Evolutionary conservation across 2,113 vertebrate species (phyloP), one percentile per base, ranked within the genome.

Genomic region (Hypanus sabinus): DNA sequence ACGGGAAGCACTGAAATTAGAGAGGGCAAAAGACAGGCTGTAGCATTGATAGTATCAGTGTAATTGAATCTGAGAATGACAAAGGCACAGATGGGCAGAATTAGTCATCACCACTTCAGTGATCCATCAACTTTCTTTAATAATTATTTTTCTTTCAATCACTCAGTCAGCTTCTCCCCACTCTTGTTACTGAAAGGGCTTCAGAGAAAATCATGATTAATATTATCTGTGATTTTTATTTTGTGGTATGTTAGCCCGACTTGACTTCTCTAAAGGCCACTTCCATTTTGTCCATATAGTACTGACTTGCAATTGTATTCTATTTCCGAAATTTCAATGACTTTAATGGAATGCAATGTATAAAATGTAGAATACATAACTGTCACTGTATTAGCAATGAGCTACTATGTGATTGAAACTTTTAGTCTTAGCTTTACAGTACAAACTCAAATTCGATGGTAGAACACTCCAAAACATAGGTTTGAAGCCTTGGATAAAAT

Each of bases 21-120:
- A 62, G 30, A 90, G 16, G 6, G 60, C 38, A 30, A 65, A 65
- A 8, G n/a, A 65, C 27, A 62, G 16, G 30, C 7, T 6, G 85
- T 12, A 3, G 12, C n/a, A 60, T 33, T 30, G n/a, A 36, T 65
- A 90, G 30, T 68, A 88, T 18, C 62, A 30, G 85, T 18, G 60
- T 62, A 88, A 88, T 65, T 90, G 60, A 90, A 18, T 90, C 27
- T 68, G 85, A n/a, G n/a, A 18, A 30, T 65, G 85, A 90, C 60
- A 90, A 65, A 90, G 81, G 55, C 55, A 30, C 57, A 27, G 46
- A 65, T 88, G 85, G 62, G 81, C n/a, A n/a, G 60, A 36, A 33
- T 90, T 65, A 36, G 85, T 5, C 18, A 11, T 88, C 62, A 6
- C 20, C 30, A 5, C n/a, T n/a, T 68, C 16, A 65, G 12, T 68